Conservation (phyloP, 2,113 vertebrate genomes). For the Tupaia tana region DNA sequence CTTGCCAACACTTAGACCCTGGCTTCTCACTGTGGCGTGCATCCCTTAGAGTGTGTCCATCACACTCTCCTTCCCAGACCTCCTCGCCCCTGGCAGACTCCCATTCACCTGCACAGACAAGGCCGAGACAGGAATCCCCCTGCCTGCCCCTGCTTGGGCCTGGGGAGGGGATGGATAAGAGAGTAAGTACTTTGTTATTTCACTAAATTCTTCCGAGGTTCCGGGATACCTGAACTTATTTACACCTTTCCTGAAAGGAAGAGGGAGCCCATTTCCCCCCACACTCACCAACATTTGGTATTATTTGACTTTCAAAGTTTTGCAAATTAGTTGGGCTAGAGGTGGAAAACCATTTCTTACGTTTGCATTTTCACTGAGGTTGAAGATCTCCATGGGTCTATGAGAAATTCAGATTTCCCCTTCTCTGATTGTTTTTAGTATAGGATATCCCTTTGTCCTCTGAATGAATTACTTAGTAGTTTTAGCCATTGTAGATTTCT, state of each 20-base stretch:
- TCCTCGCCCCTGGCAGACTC: fast-evolving
- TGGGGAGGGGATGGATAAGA: not conserved
- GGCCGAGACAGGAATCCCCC: not conserved
- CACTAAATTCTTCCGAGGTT: not conserved
- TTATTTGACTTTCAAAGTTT: not conserved
- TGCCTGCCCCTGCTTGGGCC: not conserved
- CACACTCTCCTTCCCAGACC: fast-evolving
- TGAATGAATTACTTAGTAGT: not conserved
- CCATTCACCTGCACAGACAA: not conserved
- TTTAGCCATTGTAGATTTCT: not conserved
- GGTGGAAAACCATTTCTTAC: not conserved
- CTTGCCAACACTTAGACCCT: fast-evolving
- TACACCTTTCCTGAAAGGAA: fast-evolving
- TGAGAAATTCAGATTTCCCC: fast-evolving
- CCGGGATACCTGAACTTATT: no score
- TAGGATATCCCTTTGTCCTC: not conserved
- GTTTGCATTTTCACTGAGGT: not conserved
- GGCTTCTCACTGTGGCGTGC: not conserved
- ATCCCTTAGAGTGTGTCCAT: not conserved
- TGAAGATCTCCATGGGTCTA: fast-evolving
- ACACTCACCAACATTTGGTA: not conserved
- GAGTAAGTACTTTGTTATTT: not conserved
- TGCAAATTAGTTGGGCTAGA: not conserved
- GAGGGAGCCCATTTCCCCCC: no score
- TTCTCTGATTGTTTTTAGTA: fast-evolving